Evolutionary conservation across 2,113 vertebrate species (phyloP).

Genomic region (Solenodon paradoxus): DNA sequence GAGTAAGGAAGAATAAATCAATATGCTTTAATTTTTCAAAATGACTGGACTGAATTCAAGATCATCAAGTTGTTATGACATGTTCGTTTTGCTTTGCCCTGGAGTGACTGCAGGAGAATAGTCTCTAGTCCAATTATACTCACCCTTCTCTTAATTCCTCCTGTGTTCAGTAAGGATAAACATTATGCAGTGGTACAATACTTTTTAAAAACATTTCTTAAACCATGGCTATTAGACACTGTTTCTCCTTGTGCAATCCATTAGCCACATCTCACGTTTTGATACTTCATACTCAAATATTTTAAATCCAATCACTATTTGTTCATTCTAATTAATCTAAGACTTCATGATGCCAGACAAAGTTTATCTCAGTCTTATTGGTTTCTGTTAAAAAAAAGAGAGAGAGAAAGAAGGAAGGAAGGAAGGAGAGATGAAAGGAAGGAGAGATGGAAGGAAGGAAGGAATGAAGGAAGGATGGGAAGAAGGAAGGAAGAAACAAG

Average conservation of each 20-base stretch:
- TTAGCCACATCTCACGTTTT: not conserved
- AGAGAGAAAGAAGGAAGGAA: no score
- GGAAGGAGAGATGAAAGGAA: no score
- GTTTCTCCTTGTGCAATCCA: not conserved
- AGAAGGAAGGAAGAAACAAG: no score
- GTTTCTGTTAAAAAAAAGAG: not conserved
- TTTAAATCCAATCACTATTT: not conserved
- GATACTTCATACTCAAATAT: not conserved
- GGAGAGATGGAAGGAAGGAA: no score
- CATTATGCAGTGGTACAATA: not conserved
- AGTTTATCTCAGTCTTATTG: conserved; percentile 3
- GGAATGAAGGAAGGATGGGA: no score
- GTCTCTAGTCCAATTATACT: not conserved
- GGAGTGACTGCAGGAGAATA: not conserved
- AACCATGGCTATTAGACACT: not conserved
- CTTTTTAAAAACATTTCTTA: not conserved
- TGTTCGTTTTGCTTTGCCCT: not conserved
- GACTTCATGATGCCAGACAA: not conserved
- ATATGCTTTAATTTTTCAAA: not conserved
- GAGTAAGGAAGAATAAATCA: not conserved
- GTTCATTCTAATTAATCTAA: not conserved
- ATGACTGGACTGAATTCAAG: not conserved
- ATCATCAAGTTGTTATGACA: not conserved
- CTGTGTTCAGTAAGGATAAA: not conserved
- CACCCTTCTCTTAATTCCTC: not conserved